phyloP scores from a whole-genome alignment of 2,113 vertebrate species.

The Orycteropus afer region DNA sequence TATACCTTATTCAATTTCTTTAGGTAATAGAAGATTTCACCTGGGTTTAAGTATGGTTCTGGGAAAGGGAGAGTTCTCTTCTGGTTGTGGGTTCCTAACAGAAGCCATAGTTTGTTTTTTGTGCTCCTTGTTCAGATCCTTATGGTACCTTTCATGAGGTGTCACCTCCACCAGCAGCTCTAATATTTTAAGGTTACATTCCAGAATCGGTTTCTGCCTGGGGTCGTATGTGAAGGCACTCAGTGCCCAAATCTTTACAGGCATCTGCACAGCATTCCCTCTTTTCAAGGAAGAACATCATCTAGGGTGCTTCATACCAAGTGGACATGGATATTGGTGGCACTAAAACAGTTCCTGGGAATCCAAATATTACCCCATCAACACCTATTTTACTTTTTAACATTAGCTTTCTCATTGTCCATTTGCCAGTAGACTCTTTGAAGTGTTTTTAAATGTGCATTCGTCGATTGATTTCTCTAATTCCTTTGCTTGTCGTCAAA shows the following conservation, averaged over 20 bases:
- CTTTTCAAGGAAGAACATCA: conserved; percentile 1
- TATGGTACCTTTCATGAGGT: conserved; percentile 27
- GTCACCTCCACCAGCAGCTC: conserved; percentile 14
- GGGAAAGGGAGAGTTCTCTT: conserved; percentile 22
- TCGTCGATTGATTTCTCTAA: background rate
- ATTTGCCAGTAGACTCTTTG: background rate
- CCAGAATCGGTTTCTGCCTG: conserved; percentile 26
- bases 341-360: conserved; percentile 27
- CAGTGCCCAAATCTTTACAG: conserved; percentile 54
- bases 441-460: conserved; percentile 14
- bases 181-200: conserved; percentile 5
- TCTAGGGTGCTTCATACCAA: conserved; percentile 23
- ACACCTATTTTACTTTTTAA: conserved; percentile 8
- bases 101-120: conserved; percentile 11
- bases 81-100: conserved; percentile 10
- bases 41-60: background rate
- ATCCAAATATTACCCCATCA: conserved; percentile 7
- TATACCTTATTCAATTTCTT: conserved; percentile 17
- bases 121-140: conserved; percentile 52
- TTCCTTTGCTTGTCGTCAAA: background rate
- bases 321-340: background rate
- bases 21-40: conserved; percentile 36
- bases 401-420: background rate
- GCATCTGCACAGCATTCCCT: background rate
- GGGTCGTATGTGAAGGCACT: background rate